Evolutionary conservation across 2,113 vertebrate genomes (phyloP).

Genomic region (Syrmaticus mikado): DNA sequence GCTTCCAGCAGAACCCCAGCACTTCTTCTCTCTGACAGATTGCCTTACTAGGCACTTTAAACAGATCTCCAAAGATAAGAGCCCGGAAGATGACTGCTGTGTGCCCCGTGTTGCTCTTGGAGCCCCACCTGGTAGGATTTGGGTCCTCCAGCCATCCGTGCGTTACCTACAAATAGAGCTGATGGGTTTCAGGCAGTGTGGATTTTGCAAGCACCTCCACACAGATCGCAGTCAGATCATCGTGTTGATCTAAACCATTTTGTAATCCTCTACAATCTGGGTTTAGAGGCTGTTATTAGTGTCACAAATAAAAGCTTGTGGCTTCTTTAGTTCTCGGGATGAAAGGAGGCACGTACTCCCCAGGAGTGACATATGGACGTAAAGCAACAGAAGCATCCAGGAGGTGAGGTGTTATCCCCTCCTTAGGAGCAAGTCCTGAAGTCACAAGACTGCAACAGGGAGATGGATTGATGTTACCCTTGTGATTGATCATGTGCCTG

Average conservation of each 20-base stretch:
- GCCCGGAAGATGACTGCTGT: not conserved
- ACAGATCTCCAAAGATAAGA: not conserved
- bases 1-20: not conserved
- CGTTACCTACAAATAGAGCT: not conserved
- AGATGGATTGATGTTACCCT: not conserved
- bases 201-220: slow-evolving; percentile 59
- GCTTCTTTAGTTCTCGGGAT: slow-evolving; percentile 24
- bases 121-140: fast-evolving
- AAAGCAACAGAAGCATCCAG: not conserved
- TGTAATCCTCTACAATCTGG: slow-evolving; percentile 71
- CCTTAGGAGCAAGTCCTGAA: not conserved
- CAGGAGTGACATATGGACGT: slow-evolving; percentile 10
- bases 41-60: not conserved
- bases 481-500: not conserved
- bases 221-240: slow-evolving; percentile 58
- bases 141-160: not conserved
- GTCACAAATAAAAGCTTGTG: slow-evolving; percentile 69
- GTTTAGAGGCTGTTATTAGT: slow-evolving; percentile 69
- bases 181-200: not conserved
- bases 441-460: not conserved
- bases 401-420: not conserved
- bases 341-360: slow-evolving; percentile 15
- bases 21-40: not conserved
- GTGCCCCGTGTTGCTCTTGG: not conserved
- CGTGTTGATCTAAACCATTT: slow-evolving; percentile 63